phyloP scores from a whole-genome alignment of 1,140 invertebrate genomes.

The Drosophila ogumai region DNA sequence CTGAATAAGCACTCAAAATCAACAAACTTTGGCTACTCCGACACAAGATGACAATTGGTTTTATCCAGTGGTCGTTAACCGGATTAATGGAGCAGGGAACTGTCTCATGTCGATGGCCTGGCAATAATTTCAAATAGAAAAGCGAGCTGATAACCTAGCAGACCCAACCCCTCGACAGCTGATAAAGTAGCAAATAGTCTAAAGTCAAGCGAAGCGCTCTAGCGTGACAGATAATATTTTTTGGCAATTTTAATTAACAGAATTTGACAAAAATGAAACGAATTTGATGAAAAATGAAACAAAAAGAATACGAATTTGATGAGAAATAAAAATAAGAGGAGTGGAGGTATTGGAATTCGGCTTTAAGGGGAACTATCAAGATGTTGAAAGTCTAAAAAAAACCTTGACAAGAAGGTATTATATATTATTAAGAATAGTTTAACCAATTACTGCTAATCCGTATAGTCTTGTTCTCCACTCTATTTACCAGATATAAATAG shows the following conservation, averaged over 20 bases:
- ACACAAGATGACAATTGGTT: slow-evolving; percentile 38
- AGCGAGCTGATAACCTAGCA: slow-evolving; percentile 48
- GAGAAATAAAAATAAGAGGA: neutral
- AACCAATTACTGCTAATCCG: no score
- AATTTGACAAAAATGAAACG: slow-evolving; percentile 34
- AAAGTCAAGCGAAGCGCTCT: slow-evolving; percentile 36
- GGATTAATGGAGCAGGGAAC: slow-evolving; percentile 13
- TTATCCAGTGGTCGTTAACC: slow-evolving; percentile 26
- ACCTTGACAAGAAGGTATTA: neutral
- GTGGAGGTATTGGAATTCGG: neutral
- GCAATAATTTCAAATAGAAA: slow-evolving; percentile 17
- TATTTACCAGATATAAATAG: neutral
- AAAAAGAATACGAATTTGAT: neutral
- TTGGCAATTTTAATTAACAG: slow-evolving; percentile 65
- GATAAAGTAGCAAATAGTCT: slow-evolving; percentile 48
- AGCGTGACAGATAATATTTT: slow-evolving; percentile 71
- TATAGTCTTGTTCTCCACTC: neutral
- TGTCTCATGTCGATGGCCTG: slow-evolving; percentile 8
- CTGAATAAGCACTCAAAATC: slow-evolving; percentile 65
- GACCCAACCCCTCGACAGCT: slow-evolving; percentile 15
- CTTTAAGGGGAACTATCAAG: neutral
- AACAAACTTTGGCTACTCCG: slow-evolving; percentile 1
- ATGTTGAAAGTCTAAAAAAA: neutral
- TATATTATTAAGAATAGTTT: neutral
- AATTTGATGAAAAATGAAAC: neutral